A percentile compares a stretch with the other conserved stretches of the same genome.
phyloP scores from a whole-genome alignment of 2,888 invertebrate species.

The Epicampocera succincta region DNA sequence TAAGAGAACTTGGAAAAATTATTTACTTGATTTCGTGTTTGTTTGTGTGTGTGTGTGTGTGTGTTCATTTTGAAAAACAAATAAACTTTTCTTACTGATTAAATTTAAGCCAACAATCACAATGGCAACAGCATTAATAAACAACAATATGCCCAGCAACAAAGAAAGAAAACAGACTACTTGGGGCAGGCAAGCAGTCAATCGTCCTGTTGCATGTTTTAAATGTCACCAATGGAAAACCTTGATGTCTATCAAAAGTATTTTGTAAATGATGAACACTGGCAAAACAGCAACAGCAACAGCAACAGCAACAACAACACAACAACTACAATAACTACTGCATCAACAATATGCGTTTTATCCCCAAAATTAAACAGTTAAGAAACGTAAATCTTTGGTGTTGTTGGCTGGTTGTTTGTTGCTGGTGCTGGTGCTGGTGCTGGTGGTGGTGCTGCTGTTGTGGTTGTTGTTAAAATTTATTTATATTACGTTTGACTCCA shows the following conservation, averaged over 20 bases:
- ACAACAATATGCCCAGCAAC: conserved; percentile 8
- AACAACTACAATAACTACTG: background rate
- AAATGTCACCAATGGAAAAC: conserved; percentile 60
- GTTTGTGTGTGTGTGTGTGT: background rate
- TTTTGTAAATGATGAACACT: conserved; percentile 59
- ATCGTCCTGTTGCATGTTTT: conserved; percentile 59
- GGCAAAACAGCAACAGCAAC: conserved; percentile 8
- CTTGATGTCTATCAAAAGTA: conserved; percentile 64
- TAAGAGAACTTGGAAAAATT: conserved; percentile 50
- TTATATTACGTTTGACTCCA: conserved; percentile 61
- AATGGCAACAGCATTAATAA: conserved; percentile 3
- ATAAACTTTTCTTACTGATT: conserved; percentile 58
- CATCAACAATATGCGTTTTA: conserved; percentile 57
- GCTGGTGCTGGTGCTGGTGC: conserved; percentile 8
- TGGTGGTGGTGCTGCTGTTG: conserved; percentile 9
- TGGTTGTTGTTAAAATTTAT: conserved; percentile 56
- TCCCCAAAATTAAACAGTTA: conserved; percentile 51
- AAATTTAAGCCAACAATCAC: conserved; percentile 48
- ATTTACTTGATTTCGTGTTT: conserved; percentile 39
- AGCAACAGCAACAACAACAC: background rate
- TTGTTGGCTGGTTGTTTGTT: conserved; percentile 31
- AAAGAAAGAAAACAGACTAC: conserved; percentile 26
- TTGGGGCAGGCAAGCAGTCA: conserved; percentile 41
- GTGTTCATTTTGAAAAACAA: conserved; percentile 25
- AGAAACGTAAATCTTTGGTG: conserved; percentile 54